Percentiles rank a stretch among this genome's conserved stretches.
Conservation (phyloP, 1,140 invertebrate genomes). For the Metaphire vulgaris region DNA sequence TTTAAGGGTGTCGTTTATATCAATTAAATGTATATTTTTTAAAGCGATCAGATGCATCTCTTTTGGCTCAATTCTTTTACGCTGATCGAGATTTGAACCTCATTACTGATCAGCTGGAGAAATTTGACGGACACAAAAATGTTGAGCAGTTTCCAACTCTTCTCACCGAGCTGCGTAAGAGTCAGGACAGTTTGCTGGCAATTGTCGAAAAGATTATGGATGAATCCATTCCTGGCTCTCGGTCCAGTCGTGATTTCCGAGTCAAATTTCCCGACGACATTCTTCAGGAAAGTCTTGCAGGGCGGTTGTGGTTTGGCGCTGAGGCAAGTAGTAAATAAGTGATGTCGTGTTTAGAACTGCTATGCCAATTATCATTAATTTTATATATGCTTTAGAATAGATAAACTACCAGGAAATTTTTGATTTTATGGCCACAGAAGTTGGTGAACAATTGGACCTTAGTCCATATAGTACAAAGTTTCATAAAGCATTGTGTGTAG, state of each 20-base stretch:
- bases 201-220: background rate
- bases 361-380: too few species aligned
- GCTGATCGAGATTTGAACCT: background rate
- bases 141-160: background rate
- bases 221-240: background rate
- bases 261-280: constrained; percentile 99
- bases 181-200: background rate
- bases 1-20: too few species aligned
- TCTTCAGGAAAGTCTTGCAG: constrained; percentile 91
- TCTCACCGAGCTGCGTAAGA: background rate
- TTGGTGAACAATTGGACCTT: too few species aligned
- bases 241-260: constrained; percentile 74
- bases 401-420: too few species aligned
- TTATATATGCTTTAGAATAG: too few species aligned
- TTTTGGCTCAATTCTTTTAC: background rate
- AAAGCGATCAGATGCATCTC: background rate
- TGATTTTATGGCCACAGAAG: too few species aligned
- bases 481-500: too few species aligned
- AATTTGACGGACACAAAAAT: background rate
- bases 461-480: too few species aligned
- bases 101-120: background rate
- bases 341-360: too few species aligned
- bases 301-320: constrained; percentile 98
- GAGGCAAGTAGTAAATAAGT: constrained; percentile 62
- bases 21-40: too few species aligned